Evolutionary conservation across 1,140 invertebrate genomes (phyloP).

Genomic region (Liolophura sinensis): DNA sequence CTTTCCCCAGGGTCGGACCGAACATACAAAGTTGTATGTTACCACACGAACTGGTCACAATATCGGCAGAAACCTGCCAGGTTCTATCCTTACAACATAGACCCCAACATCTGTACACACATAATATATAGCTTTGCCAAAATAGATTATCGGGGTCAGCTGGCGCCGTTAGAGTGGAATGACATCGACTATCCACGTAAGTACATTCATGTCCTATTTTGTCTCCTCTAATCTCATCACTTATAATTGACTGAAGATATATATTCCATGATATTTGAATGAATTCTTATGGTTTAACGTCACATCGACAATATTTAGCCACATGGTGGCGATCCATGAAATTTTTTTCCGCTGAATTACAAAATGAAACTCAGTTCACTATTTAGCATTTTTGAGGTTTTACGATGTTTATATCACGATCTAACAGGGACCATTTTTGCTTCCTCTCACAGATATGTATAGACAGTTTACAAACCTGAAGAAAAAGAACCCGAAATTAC

Average conservation of each 20-base stretch:
- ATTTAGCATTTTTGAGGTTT: no score
- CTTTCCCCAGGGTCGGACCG: no score
- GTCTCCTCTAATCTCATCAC: no score
- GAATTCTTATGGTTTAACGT: no score
- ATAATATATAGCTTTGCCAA: conserved; percentile 78
- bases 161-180: conserved; percentile 35
- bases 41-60: conserved; percentile 53
- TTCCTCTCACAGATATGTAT: conserved; percentile 64
- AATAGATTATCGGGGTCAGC: conserved; percentile 60
- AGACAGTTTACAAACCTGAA: conserved; percentile 93
- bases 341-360: no score
- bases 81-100: conserved; percentile 69
- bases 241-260: no score
- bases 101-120: conserved; percentile 77
- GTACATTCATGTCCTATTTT: background rate
- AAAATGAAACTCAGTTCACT: no score
- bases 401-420: no score
- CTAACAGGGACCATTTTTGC: background rate
- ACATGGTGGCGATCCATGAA: no score
- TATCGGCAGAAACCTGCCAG: conserved; percentile 29
- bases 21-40: conserved; percentile 42
- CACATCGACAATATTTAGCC: no score
- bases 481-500: conserved; percentile 89
- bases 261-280: no score
- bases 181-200: conserved; percentile 30